Evolutionary conservation across 1,140 invertebrate genomes (phyloP).

Genomic region (Oedothorax gibbosus): DNA sequence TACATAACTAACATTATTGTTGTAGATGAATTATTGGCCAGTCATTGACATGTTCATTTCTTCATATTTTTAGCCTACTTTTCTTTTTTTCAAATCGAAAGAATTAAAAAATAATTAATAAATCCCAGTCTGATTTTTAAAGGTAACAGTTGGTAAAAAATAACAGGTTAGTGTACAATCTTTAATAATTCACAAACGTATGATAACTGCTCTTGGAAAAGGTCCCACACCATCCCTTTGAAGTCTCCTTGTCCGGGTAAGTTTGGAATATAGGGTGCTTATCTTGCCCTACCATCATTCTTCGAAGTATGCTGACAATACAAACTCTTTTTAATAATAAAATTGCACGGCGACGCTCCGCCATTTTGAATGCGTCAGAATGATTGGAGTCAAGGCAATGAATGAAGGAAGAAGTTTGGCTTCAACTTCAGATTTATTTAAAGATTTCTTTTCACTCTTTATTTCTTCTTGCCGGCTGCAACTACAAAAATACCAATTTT

Average conservation of each 20-base stretch:
- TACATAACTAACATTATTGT: no score
- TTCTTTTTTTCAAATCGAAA: no score
- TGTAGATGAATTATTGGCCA: no score
- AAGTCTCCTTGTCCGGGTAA: conserved; percentile 41
- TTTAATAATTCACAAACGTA: no score
- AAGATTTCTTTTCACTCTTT: conserved; percentile 13
- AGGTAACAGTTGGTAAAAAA: no score
- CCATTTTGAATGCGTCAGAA: conserved; percentile 15
- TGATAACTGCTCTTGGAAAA: no score
- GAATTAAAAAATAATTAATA: no score
- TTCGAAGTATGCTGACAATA: conserved; percentile 57
- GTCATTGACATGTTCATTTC: no score
- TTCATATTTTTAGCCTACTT: no score
- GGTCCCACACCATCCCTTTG: no score
- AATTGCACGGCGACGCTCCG: conserved; percentile 42
- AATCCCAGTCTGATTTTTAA: no score
- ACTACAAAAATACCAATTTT: conserved; percentile 47
- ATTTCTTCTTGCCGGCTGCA: background rate
- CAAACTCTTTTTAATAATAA: conserved; percentile 57
- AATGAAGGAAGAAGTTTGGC: conserved; percentile 30
- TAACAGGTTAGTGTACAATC: no score
- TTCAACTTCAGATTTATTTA: conserved; percentile 49
- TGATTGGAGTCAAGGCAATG: conserved; percentile 38
- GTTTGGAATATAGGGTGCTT: conserved; percentile 55
- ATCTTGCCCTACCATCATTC: conserved; percentile 54